These are phyloP conservation scores for Pangasius larnaudii DNA, from an alignment of 2,797 vertebrate genomes.

Conservation along the genomic window DNA sequence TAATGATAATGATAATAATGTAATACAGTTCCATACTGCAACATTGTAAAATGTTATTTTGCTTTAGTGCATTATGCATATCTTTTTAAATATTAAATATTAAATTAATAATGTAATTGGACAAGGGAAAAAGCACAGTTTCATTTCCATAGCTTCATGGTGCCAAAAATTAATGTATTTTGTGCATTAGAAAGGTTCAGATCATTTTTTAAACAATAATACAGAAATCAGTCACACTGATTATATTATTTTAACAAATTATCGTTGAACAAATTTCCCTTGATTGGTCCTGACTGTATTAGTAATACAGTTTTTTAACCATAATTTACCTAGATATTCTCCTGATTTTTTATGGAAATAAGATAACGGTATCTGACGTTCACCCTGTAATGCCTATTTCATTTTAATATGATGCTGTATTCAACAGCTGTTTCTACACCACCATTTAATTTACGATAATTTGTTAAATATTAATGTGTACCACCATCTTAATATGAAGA, in stretches of 20 bases:
- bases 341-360: neutral
- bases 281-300: neutral
- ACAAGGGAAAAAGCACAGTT: neutral
- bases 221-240: neutral
- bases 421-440: conserved; percentile 34
- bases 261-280: neutral
- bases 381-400: neutral
- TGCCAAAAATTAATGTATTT: neutral
- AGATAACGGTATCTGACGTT: neutral
- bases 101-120: neutral
- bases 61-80: neutral
- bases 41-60: neutral
- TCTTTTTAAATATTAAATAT: neutral
- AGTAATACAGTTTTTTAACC: neutral
- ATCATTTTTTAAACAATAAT: neutral
- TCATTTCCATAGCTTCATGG: neutral
- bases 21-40: neutral
- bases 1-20: neutral
- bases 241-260: neutral
- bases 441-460: conserved; percentile 55
- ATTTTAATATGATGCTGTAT: conserved; percentile 15
- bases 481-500: conserved; percentile 44
- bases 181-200: neutral
- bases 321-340: neutral
- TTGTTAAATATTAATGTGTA: conserved; percentile 54